Evolutionary conservation across 1,140 invertebrate species (phyloP).

Genomic region (Bombus cullumanus): DNA sequence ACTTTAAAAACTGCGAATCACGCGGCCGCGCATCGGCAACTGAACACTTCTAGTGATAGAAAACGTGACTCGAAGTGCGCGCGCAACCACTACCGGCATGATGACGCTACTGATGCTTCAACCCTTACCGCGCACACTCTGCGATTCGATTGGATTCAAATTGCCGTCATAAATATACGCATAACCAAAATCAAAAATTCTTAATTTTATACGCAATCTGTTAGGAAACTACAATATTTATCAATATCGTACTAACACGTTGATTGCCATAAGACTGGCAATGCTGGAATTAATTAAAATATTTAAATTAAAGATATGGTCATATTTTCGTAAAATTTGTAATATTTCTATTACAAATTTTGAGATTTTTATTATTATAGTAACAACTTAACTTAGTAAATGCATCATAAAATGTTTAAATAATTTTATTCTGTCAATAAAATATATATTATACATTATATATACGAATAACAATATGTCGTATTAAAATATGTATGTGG

Average conservation of each 20-base stretch:
- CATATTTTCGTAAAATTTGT: not conserved
- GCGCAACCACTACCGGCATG: constrained; percentile 46
- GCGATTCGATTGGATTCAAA: not conserved
- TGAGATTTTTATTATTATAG: not conserved
- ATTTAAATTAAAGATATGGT: not conserved
- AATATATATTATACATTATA: not conserved
- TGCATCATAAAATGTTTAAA: not conserved
- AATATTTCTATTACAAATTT: not conserved
- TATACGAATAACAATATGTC: not conserved
- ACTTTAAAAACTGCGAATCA: constrained; percentile 52
- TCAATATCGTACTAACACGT: not conserved
- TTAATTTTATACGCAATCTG: not conserved
- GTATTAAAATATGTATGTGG: not conserved
- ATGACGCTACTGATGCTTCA: not conserved
- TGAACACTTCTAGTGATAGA: constrained; percentile 53
- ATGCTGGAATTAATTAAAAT: not conserved
- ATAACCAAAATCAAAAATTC: not conserved
- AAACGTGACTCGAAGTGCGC: constrained; percentile 68
- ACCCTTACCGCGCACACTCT: not conserved
- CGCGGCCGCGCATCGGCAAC: constrained; percentile 62
- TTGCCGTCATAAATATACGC: not conserved
- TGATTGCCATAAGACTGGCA: not conserved
- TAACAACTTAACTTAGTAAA: not conserved
- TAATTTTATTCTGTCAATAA: not conserved
- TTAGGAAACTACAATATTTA: not conserved